Conservation (phyloP, 2,113 vertebrate species). For the Sciurus niger region DNA sequence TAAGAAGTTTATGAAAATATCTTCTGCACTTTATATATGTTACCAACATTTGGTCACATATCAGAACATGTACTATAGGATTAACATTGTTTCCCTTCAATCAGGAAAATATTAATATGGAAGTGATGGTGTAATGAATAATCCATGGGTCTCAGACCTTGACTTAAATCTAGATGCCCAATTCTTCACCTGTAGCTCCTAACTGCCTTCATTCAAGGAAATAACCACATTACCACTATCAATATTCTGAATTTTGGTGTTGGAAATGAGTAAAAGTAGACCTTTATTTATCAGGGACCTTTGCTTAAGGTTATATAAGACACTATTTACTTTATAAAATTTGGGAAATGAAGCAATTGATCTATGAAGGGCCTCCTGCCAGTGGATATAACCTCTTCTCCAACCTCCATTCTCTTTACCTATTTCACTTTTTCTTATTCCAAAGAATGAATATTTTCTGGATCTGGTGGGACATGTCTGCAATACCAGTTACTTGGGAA, state of each 20-base stretch:
- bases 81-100: neutral
- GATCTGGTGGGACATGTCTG: neutral
- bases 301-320: neutral
- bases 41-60: neutral
- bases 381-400: neutral
- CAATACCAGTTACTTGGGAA: neutral
- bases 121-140: neutral
- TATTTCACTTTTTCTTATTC: neutral
- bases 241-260: neutral
- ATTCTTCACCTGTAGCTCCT: neutral
- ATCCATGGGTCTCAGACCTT: neutral
- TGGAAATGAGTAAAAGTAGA: neutral
- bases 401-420: neutral
- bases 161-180: neutral
- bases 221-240: neutral
- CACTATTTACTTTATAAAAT: neutral
- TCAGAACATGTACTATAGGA: neutral
- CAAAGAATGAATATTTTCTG: neutral
- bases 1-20: neutral
- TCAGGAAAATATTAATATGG: slow-evolving; percentile 13
- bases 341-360: neutral
- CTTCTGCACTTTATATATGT: neutral
- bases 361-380: neutral
- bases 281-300: neutral
- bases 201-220: neutral